phyloP scores from a whole-genome alignment of 1,140 invertebrate genomes.

The Eueides isabella region DNA sequence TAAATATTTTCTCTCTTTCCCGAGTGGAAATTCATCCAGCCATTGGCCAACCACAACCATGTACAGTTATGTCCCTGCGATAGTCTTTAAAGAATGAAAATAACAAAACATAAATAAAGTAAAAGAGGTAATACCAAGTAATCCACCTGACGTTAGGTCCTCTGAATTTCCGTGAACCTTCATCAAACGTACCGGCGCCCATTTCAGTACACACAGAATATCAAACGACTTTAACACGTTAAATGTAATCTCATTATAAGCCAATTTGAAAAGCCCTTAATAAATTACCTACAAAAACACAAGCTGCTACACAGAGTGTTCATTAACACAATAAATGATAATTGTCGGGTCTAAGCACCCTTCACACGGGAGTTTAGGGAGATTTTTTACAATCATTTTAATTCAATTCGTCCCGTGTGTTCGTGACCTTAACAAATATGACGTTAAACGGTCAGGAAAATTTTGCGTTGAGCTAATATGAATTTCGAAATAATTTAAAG shows the following conservation, averaged over 20 bases:
- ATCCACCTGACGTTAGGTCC: neutral
- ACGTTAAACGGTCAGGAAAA: neutral
- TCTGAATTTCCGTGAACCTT: neutral
- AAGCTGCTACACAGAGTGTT: constrained; percentile 33
- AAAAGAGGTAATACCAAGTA: neutral
- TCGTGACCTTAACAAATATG: neutral
- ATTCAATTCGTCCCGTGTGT: neutral
- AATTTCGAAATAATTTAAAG: neutral
- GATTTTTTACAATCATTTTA: constrained; percentile 5
- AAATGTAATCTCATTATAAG: constrained; percentile 14
- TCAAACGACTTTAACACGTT: neutral
- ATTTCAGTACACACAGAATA: neutral
- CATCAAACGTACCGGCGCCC: neutral
- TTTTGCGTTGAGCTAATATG: neutral
- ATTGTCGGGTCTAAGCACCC: constrained; percentile 18
- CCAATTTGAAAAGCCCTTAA: constrained; percentile 20
- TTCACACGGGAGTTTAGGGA: neutral
- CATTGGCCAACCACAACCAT: no score
- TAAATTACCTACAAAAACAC: constrained; percentile 5
- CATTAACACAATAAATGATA: constrained; percentile 45
- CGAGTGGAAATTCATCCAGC: no score
- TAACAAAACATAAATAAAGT: no score
- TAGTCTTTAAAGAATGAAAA: no score
- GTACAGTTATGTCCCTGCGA: no score
- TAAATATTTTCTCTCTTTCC: no score